A percentile compares a stretch with the other conserved stretches of the same genome.
Evolutionary conservation across 2,113 vertebrate genomes (phyloP).

Genomic region (Urocolius indicus): DNA sequence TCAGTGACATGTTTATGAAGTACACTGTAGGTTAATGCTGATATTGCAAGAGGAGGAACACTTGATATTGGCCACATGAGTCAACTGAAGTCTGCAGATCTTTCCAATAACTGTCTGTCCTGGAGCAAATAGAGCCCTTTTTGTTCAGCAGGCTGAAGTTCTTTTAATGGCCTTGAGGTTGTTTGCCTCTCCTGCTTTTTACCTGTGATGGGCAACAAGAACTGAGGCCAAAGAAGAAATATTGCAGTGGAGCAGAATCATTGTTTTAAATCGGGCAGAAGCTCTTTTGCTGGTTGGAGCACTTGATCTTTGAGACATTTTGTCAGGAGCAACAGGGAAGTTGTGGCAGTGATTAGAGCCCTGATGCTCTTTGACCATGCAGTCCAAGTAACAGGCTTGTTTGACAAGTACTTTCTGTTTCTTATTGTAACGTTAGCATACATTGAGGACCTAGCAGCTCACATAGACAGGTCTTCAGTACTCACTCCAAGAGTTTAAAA

Average conservation of each 20-base stretch:
- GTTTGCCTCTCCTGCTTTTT: not conserved
- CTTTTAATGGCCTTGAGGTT: not conserved
- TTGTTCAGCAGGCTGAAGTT: not conserved
- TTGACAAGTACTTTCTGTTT: not conserved
- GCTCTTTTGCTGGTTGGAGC: not conserved
- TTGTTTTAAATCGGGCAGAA: not conserved
- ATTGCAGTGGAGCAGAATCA: not conserved
- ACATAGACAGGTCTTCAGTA: not conserved
- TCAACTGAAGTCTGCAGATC: not conserved
- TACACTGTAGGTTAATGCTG: not conserved
- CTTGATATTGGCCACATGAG: accelerated
- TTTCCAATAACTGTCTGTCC: not conserved
- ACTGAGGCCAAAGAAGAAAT: not conserved
- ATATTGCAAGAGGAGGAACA: not conserved
- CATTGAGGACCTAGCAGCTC: not conserved
- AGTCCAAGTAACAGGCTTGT: not conserved
- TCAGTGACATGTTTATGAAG: not conserved
- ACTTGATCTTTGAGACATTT: not conserved
- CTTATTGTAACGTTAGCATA: not conserved
- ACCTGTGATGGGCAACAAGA: not conserved
- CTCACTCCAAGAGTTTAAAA: not conserved
- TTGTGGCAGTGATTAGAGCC: not conserved
- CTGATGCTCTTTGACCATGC: not conserved
- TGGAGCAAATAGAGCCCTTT: not conserved
- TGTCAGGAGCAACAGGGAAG: not conserved